Evolutionary conservation across 2,888 invertebrate species (phyloP), one percentile per base, ranked within the genome.

Genomic region (Rotaria magnacalcarata): DNA sequence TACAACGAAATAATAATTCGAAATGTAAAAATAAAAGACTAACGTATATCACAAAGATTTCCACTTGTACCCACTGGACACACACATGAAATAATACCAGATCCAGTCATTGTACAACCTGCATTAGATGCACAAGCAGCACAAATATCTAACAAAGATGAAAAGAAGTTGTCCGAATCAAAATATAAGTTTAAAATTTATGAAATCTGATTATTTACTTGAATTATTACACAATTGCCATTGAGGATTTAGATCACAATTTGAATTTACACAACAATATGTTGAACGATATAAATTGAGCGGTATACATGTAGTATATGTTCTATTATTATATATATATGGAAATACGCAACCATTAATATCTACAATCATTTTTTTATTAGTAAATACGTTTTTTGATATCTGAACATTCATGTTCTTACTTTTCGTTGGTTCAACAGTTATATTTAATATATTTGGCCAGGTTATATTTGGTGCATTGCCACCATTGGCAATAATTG

Each of bases 41-140:
- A 67, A 58, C 87, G 14, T 19, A 60, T 60, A 11, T 87, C 84
- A 84, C 87, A 87, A 24, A 85, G 27, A 85, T 14, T 14, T 27
- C 87, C 87, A 24, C 67, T 67, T 34, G 24, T 47, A 56, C 87
- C 85, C 11, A 27, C 24, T n/a, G 84, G 41, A 85, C 87, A 87
- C 67, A 84, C 52, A 58, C 87, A 87, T 67, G 54, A 75, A 6
- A 87, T 67, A 67, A 67, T 0, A 34, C 67, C 67, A 5, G 14
- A 27, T 27, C 16, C 67, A 67, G 34, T 7, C 10, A 67, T 19
- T 67, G 19, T 67, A 19, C 67, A 67, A 19, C 34, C 34, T 0
- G 67, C 67, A 67, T 2, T 67, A 19, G 67, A 6, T 67, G 74
- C 84, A 74, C 86, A 86, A 67, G 67, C 84, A n/a, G 74, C 74